Base-by-base conservation (phyloP, 2,888 invertebrate genomes). In the Apamea crenata region DNA sequence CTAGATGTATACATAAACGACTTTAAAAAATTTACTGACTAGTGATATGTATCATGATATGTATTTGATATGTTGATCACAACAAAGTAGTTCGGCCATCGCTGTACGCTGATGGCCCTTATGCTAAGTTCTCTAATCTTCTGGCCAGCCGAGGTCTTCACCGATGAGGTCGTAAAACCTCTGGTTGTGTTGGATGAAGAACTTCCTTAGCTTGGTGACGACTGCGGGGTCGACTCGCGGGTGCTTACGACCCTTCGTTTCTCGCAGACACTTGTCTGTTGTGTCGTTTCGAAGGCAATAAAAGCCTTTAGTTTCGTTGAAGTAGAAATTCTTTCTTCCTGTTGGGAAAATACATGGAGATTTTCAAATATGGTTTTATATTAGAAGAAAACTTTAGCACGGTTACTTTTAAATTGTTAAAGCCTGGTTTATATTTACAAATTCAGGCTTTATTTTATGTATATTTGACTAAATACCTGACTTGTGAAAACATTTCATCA, bases 291-390 rank as follows among this genome's bases (percentile, higher is more conserved):
- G 97, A 92, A 99, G 97, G 94, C 99, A 99, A 96, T 98, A 99
- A 97, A 99, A 99, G 82, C 99, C 99, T 95, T 99, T 99, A 29
- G 99, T 99, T 96, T 98, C 98, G 96, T 99, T 99, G 97, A 99
- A 99, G 96, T 99, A 99, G 95, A 99, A 99, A 95, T 99, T 99
- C 94, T 98, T 98, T 91, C 98, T 97, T 77, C 98, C 98, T 97
- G 94, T 94, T 87, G 68, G 75, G 77, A 88, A 74, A 83, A 85
- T 66, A 80, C 12, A 89, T 74, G 69, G 29, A 53, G 32, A 61
- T 40, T 29, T 56, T 76, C 14, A 76, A 75, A 76, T 25, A 61
- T 29, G 0, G 14, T 25, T 80, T 50, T 29, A 16, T 14, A 50
- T 61, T 7, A 25, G 25, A 25, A 71, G 21, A 18, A 53, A 18